phyloP scores from a whole-genome alignment of 2,888 invertebrate genomes.

The Megaustenia siamemsis region DNA sequence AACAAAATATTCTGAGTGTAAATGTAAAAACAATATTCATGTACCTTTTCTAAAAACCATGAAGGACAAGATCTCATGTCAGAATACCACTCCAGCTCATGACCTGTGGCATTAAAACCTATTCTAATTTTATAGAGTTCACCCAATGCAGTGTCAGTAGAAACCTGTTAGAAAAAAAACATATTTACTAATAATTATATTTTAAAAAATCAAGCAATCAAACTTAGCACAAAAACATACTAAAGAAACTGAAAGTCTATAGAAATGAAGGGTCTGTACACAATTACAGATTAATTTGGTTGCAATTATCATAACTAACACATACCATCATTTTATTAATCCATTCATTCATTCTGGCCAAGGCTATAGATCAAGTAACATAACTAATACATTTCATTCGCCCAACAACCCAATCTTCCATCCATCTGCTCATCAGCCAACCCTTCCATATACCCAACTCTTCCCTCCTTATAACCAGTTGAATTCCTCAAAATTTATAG shows the following conservation, averaged over 20 bases:
- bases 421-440: too few relatives aligned
- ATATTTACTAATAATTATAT: not conserved
- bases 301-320: too few relatives aligned
- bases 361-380: too few relatives aligned
- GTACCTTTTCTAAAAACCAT: slow-evolving; percentile 65
- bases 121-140: slow-evolving; percentile 72
- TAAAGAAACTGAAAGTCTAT: not conserved
- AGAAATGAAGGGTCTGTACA: too few relatives aligned
- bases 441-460: too few relatives aligned
- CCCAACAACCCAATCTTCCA: too few relatives aligned
- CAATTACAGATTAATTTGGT: too few relatives aligned
- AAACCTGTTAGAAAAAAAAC: slow-evolving; percentile 31
- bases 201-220: not conserved
- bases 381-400: too few relatives aligned
- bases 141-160: slow-evolving; percentile 64
- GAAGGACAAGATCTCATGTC: slow-evolving; percentile 61
- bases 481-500: too few relatives aligned
- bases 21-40: slow-evolving; percentile 15
- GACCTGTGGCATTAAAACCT: slow-evolving; percentile 63
- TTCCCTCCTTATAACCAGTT: too few relatives aligned
- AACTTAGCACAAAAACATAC: not conserved
- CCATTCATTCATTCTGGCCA: too few relatives aligned
- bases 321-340: too few relatives aligned
- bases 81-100: slow-evolving; percentile 61
- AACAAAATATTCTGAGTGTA: not conserved